Base-by-base conservation (phyloP, 2,113 vertebrate species). In the Sardina pilchardus region DNA sequence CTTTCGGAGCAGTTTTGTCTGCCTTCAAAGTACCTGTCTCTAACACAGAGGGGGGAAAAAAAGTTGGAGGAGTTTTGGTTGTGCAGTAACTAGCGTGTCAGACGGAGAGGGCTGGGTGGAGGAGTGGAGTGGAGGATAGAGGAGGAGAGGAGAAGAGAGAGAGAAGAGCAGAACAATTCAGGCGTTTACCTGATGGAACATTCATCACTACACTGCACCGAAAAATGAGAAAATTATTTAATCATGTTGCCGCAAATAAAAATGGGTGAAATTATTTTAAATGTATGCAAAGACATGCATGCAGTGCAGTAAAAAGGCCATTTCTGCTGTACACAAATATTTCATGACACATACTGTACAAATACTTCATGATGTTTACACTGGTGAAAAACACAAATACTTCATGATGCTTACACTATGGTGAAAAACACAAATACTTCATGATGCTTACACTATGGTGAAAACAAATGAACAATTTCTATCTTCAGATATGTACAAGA, bases 21-120 rank as follows among this genome's bases (percentile, higher is more conserved):
- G 87, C 90, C 92, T 94, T 94, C 91, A 95, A 94, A 95, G 93
- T 88, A 43, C 56, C 81, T 42, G 71, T 26, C 21, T 84, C 34
- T 7, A 34, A 34, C 63, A 71, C 63, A 84, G 12, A 17, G 45
- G 45, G 44, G 12, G 75, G 82, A 85, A 83, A 87, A 47, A 89
- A 92, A 92, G 86, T 90, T 91, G 39, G 81, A 89, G 83, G 48
- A 26, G 42, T n/a, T 82, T 90, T 88, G 83, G 24, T 63, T 90
- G 85, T 80, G 89, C 89, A 88, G 85, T 91, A 90, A 87, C 84
- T 86, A 47, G 10, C 82, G 82, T 34, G 30, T 71, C 82, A 90
- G 67, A 59, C 30, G 14, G 9, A 17, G 63, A 75, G 43, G 63
- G 4, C 86, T 43, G 36, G n/a, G n/a, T 9, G 6, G 63, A 30